phyloP scores from a whole-genome alignment of 2,888 invertebrate genomes.

The Campoletis raptor region DNA sequence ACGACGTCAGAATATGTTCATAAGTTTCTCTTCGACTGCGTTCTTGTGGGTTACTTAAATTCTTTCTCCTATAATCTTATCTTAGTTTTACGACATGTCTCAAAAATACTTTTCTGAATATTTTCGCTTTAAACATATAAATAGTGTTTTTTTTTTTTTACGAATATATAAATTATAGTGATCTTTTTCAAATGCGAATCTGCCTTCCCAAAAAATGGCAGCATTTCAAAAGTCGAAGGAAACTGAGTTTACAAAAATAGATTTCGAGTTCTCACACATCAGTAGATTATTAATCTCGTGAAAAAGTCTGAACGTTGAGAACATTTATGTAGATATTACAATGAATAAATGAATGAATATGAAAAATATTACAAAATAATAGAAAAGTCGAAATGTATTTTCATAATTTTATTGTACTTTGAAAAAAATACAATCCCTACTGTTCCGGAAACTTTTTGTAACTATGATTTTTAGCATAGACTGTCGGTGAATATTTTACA shows the following conservation, averaged over 20 bases:
- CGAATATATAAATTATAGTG: not conserved
- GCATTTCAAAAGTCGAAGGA: too few relatives aligned
- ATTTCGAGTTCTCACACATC: too few relatives aligned
- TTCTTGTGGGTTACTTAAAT: not conserved
- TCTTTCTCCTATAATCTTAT: not conserved
- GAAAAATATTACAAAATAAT: too few relatives aligned
- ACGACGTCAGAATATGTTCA: constrained; percentile 51
- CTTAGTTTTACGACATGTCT: not conserved
- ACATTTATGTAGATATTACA: too few relatives aligned
- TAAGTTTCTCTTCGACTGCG: constrained; percentile 28
- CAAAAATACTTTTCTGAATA: not conserved
- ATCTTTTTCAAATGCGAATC: not conserved
- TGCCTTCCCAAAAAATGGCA: too few relatives aligned
- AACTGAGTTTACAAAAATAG: too few relatives aligned
- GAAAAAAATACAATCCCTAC: not conserved
- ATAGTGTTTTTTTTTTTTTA: not conserved
- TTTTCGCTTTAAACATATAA: not conserved
- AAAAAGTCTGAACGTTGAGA: too few relatives aligned
- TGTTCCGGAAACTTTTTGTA: not conserved
- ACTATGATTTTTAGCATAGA: constrained; percentile 26
- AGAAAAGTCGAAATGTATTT: not conserved
- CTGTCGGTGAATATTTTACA: constrained; percentile 16
- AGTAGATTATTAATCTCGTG: too few relatives aligned
- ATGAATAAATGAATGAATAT: too few relatives aligned
- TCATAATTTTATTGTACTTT: not conserved